These are phyloP conservation scores for Phyllostomus discolor DNA, from an alignment of 2,113 vertebrate species.

Conservation along the genomic window DNA sequence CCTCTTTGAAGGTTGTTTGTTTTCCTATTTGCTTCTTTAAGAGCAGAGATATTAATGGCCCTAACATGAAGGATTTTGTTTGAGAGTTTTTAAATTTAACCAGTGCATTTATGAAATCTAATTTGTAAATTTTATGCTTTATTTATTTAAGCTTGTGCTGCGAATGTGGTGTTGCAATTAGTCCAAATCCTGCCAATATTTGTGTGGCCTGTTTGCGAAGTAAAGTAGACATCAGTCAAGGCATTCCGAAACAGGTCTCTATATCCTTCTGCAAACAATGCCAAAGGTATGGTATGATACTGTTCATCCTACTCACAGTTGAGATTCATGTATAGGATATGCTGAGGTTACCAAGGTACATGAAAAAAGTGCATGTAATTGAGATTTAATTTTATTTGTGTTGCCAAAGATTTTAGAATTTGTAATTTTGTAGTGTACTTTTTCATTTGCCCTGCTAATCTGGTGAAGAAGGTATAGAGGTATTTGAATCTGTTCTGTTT, in stretches of 20 bases:
- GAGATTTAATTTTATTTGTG: background rate
- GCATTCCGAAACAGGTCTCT: constrained; percentile 95
- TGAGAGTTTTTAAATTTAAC: background rate
- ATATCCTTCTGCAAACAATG: constrained; percentile 98
- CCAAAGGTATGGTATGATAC: constrained; percentile 85
- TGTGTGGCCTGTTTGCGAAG: constrained; percentile 94
- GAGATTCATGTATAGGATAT: background rate
- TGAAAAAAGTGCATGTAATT: background rate
- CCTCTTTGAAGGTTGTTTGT: background rate
- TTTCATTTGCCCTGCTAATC: background rate
- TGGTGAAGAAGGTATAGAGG: background rate
- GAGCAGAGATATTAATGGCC: background rate
- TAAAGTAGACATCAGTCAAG: constrained; percentile 97
- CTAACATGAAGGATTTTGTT: background rate
- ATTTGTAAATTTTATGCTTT: constrained; percentile 3
- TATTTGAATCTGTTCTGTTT: background rate
- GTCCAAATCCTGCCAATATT: constrained; percentile 97
- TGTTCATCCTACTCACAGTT: background rate
- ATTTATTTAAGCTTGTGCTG: constrained; percentile 89
- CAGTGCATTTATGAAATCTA: background rate
- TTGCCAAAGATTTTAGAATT: constrained; percentile 4
- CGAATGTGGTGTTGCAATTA: constrained; percentile 91
- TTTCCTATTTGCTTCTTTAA: background rate
- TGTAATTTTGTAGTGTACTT: background rate
- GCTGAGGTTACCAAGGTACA: background rate